Evolutionary conservation across 2,113 vertebrate genomes (phyloP).

Genomic region (Sinocyclocheilus anshuiensis): DNA sequence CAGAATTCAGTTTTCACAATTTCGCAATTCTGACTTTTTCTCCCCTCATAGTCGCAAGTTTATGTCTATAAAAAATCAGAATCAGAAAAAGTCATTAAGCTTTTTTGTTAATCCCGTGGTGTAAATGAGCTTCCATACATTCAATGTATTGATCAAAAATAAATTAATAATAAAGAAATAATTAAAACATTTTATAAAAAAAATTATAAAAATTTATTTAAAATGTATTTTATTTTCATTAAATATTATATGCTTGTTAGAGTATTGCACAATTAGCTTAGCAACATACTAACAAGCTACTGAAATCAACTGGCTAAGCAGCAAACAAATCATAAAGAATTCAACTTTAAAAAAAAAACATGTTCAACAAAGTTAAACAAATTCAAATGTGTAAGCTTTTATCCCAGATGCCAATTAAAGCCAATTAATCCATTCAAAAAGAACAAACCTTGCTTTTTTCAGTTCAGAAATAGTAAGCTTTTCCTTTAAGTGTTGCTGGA

Average conservation of each 20-base stretch:
- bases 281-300: background rate
- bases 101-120: too few relatives aligned
- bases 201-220: background rate
- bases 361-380: background rate
- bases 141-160: background rate
- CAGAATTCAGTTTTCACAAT: too few relatives aligned
- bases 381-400: background rate
- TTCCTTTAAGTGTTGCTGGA: background rate
- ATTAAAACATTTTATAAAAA: background rate
- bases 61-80: background rate
- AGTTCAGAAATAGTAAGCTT: background rate
- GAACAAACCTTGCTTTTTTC: background rate
- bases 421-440: background rate
- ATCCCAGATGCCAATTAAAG: background rate
- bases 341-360: background rate
- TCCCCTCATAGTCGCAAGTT: background rate
- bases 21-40: too few relatives aligned
- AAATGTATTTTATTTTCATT: background rate
- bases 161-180: background rate
- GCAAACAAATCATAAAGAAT: background rate
- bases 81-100: background rate
- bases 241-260: background rate
- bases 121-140: background rate
- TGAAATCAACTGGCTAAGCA: background rate
- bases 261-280: background rate